Conservation (phyloP, 2,888 invertebrate species). For the Brenthis daphne region DNA sequence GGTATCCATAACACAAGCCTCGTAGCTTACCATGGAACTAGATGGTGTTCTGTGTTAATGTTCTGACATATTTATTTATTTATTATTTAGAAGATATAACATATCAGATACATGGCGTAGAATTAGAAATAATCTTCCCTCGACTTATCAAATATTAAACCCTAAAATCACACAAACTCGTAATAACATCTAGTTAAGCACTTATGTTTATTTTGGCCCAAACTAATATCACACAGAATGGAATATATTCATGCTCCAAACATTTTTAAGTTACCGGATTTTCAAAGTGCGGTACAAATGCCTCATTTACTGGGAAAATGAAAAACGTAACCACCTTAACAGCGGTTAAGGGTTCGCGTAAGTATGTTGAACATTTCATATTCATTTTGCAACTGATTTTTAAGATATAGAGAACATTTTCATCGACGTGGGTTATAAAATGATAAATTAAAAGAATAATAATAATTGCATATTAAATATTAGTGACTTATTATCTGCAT, state of each 20-base stretch:
- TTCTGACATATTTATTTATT: too few species aligned
- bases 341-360: conserved; percentile 20
- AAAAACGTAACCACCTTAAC: conserved; percentile 26
- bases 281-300: conserved; percentile 30
- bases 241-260: conserved; percentile 3
- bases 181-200: background rate
- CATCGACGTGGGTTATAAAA: background rate
- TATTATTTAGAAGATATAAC: too few species aligned
- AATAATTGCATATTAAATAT: background rate
- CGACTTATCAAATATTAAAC: background rate
- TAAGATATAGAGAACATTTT: background rate
- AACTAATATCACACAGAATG: background rate
- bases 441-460: background rate
- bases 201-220: background rate
- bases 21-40: too few species aligned
- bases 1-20: too few species aligned
- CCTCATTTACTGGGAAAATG: conserved; percentile 31
- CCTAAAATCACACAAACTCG: background rate
- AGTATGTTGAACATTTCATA: conserved; percentile 20
- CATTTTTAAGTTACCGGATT: conserved; percentile 4
- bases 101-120: too few species aligned
- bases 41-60: too few species aligned
- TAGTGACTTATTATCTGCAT: too few species aligned
- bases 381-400: conserved; percentile 27
- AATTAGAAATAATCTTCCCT: too few species aligned